phyloP scores from a whole-genome alignment of 1,140 invertebrate genomes.

The Drosophila bocki region DNA sequence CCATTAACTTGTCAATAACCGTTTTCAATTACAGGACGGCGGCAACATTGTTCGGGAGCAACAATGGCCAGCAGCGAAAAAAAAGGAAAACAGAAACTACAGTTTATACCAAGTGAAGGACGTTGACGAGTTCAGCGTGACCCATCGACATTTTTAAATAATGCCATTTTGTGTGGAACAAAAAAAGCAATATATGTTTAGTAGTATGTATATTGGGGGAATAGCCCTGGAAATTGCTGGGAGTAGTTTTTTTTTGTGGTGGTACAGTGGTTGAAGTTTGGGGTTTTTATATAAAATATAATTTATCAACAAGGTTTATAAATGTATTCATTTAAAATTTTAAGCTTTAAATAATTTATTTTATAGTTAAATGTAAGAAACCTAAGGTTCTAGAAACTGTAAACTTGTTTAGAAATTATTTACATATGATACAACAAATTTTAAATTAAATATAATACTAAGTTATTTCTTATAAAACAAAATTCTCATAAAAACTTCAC shows the following conservation, averaged over 20 bases:
- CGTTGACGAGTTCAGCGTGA: conserved; percentile 69
- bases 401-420: too few relatives aligned
- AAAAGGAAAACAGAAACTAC: background rate
- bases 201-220: conserved; percentile 22
- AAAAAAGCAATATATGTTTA: conserved; percentile 41
- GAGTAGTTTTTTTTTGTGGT: conserved; percentile 26
- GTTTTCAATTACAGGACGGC: conserved; percentile 75
- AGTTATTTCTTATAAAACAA: background rate
- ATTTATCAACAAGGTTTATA: too few relatives aligned
- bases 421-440: too few relatives aligned
- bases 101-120: conserved; percentile 30
- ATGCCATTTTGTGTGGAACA: conserved; percentile 69
- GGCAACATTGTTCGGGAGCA: conserved; percentile 17
- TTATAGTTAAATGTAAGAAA: too few relatives aligned
- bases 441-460: too few relatives aligned
- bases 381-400: too few relatives aligned
- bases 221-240: conserved; percentile 39
- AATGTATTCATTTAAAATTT: too few relatives aligned
- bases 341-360: too few relatives aligned
- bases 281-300: background rate
- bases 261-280: conserved; percentile 25
- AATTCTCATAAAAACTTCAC: background rate
- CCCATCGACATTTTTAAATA: conserved; percentile 82
- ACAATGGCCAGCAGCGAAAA: conserved; percentile 3
- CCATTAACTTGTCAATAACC: conserved; percentile 83